A percentile compares a stretch with the other conserved stretches of the same genome.
Conservation (phyloP, 2,113 vertebrate genomes). For the Chloropsis cyanopogon region DNA sequence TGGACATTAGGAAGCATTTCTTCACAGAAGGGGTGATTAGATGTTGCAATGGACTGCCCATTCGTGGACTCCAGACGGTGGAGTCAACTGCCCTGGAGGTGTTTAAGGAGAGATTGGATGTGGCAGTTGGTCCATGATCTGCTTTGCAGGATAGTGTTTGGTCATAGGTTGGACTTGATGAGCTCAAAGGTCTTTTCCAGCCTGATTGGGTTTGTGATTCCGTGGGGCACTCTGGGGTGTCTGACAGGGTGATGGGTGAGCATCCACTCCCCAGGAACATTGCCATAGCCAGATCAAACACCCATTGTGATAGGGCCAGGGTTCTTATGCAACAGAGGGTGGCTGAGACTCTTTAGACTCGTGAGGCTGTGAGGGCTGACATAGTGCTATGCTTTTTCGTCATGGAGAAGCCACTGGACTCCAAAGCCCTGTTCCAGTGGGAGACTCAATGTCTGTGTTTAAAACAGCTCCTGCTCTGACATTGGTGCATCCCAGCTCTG, state of each 20-base stretch:
- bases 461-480: not conserved
- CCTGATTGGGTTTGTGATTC: not conserved
- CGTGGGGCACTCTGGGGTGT: not conserved
- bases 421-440: not conserved
- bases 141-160: not conserved
- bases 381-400: not conserved
- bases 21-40: not conserved
- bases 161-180: fast-evolving
- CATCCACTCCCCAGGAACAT: fast-evolving
- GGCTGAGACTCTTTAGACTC: fast-evolving
- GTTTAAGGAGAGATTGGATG: not conserved
- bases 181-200: not conserved
- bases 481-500: fast-evolving
- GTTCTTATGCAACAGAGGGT: not conserved
- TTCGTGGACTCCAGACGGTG: not conserved
- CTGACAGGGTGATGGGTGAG: not conserved
- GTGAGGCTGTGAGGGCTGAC: not conserved
- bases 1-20: not conserved
- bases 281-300: not conserved
- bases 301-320: fast-evolving
- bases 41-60: not conserved
- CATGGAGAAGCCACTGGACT: not conserved
- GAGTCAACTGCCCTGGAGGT: not conserved
- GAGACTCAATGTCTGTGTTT: not conserved
- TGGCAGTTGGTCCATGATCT: not conserved